Percentiles rank a stretch among this genome's conserved stretches.
Conservation (phyloP, 2,113 vertebrate species). For the Nettapus auritus region DNA sequence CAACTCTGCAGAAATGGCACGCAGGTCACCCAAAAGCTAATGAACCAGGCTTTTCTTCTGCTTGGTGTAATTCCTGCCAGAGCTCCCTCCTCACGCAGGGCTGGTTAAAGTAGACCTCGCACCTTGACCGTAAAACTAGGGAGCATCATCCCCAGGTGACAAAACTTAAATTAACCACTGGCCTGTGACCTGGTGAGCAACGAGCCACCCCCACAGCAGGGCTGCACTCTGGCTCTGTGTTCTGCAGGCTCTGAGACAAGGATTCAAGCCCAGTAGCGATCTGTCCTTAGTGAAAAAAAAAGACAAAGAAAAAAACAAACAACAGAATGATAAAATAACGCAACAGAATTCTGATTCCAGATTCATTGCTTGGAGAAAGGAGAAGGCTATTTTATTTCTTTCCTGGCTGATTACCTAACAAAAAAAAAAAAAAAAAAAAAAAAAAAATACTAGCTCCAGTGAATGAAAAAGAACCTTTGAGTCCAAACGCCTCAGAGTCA, state of each 20-base stretch:
- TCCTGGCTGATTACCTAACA: constrained; percentile 27
- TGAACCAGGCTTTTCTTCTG: background rate
- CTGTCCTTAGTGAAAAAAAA: background rate
- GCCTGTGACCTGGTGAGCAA: background rate
- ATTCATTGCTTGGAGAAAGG: constrained; percentile 15
- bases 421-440: background rate
- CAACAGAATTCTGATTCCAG: background rate
- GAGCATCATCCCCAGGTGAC: background rate
- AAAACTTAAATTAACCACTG: background rate
- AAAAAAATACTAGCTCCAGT: background rate
- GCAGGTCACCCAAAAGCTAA: background rate
- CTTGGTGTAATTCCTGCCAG: background rate
- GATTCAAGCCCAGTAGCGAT: constrained; percentile 20
- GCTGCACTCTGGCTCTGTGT: background rate
- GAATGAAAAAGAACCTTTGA: constrained; percentile 62
- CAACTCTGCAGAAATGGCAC: background rate
- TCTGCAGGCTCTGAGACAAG: background rate
- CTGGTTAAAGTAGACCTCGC: background rate
- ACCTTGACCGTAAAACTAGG: background rate
- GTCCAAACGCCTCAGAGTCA: background rate
- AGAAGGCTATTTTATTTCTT: background rate
- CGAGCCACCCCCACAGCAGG: background rate
- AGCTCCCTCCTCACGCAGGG: background rate
- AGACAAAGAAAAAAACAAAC: background rate
- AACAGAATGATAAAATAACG: background rate